A percentile compares a stretch with the other conserved stretches of the same genome.
These are phyloP conservation scores for Drosophila incognita DNA, from an alignment of 2,888 invertebrate genomes.

Conservation along the genomic window DNA sequence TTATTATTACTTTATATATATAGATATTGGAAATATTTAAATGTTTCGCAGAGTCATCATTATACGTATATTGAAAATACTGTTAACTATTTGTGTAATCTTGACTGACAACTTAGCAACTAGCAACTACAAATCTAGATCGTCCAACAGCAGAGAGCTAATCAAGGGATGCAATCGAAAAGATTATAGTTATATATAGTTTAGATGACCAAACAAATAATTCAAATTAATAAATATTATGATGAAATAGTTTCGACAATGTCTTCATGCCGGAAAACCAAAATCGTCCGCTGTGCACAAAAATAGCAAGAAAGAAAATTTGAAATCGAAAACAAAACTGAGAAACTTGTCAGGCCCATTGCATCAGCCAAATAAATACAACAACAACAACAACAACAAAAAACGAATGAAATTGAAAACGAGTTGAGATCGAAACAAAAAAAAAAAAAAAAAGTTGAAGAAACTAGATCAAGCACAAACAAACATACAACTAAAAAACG, in stretches of 20 bases:
- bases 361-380: constrained; percentile 43
- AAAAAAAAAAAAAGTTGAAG: neutral
- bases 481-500: constrained; percentile 8
- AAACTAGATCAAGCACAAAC: constrained; percentile 62
- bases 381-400: neutral
- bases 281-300: constrained; percentile 5
- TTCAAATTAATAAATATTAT: constrained; percentile 1
- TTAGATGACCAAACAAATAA: neutral
- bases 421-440: constrained; percentile 2
- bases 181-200: neutral
- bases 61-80: neutral
- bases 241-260: constrained; percentile 42
- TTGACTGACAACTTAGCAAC: neutral
- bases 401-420: constrained; percentile 1
- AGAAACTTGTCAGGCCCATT: constrained; percentile 35
- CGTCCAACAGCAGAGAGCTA: constrained; percentile 12
- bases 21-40: neutral
- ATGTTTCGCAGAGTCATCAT: neutral
- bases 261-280: constrained; percentile 40
- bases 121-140: neutral
- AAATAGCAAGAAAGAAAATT: neutral
- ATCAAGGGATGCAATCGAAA: constrained; percentile 6
- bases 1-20: neutral
- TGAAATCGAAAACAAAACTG: constrained; percentile 7
- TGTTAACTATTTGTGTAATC: neutral